Evolutionary conservation across 1,140 invertebrate genomes (phyloP).

Genomic region (Reticulitermes speratus): DNA sequence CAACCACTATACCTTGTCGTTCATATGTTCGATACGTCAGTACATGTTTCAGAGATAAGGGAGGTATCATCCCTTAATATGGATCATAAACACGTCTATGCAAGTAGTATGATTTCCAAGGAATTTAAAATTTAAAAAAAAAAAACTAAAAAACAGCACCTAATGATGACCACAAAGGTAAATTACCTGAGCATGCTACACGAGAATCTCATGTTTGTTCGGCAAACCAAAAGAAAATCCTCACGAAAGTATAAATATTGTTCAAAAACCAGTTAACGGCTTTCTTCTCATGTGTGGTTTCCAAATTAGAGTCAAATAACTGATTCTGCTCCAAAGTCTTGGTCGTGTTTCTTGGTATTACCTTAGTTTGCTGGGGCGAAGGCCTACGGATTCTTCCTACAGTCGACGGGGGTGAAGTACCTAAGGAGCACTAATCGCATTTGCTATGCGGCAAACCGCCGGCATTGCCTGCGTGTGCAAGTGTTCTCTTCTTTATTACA

Average conservation of each 20-base stretch:
- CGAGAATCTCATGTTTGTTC: too few species aligned
- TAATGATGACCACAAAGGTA: too few species aligned
- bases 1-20: too few species aligned
- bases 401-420: not conserved
- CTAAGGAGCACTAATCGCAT: not conserved
- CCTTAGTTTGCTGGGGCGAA: not conserved
- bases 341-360: not conserved
- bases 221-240: too few species aligned
- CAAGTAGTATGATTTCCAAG: too few species aligned
- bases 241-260: not conserved
- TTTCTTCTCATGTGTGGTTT: not conserved
- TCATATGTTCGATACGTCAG: too few species aligned
- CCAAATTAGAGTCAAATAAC: not conserved
- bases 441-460: not conserved
- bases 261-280: not conserved
- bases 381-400: not conserved
- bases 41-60: too few species aligned
- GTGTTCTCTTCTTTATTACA: not conserved
- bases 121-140: too few species aligned
- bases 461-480: not conserved
- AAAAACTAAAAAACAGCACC: too few species aligned
- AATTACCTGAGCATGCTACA: too few species aligned
- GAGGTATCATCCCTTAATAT: too few species aligned
- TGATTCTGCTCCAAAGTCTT: not conserved
- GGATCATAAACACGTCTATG: too few species aligned